Evolutionary conservation across 1,140 invertebrate genomes (phyloP).

Genomic region (Musca vetustissima): DNA sequence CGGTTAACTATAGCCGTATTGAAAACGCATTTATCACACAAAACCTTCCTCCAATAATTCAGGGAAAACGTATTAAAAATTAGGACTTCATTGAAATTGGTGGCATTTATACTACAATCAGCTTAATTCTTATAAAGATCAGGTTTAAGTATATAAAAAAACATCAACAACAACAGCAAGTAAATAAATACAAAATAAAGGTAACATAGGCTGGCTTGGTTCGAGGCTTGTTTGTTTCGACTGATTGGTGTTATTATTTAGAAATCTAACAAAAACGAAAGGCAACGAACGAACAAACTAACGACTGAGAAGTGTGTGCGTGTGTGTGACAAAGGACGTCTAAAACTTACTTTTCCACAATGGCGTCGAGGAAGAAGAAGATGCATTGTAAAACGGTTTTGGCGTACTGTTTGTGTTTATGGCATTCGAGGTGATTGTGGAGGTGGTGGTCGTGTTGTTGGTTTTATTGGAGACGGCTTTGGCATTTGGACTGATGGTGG

Average conservation of each 20-base stretch:
- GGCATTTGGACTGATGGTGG: slow-evolving; percentile 31
- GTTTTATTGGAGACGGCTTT: slow-evolving; percentile 22
- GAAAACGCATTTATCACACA: no score
- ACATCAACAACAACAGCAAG: slow-evolving; percentile 9
- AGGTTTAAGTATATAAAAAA: background rate
- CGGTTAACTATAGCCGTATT: no score
- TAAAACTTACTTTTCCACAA: slow-evolving; percentile 55
- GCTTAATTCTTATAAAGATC: background rate
- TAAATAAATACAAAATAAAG: slow-evolving; percentile 8
- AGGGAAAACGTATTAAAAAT: no score
- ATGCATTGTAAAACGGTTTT: slow-evolving; percentile 37
- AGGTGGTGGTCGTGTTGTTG: slow-evolving; percentile 33
- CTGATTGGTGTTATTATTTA: no score
- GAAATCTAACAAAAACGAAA: slow-evolving; percentile 17
- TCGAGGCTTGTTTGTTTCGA: no score
- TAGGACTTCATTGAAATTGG: background rate
- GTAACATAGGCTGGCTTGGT: no score
- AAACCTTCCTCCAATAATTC: no score
- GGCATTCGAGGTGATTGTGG: slow-evolving; percentile 24
- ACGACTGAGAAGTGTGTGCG: slow-evolving; percentile 32
- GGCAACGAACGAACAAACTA: slow-evolving; percentile 36
- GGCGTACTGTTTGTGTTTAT: slow-evolving; percentile 35
- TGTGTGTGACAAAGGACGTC: slow-evolving; percentile 2
- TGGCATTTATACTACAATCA: background rate
- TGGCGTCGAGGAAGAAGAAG: slow-evolving; percentile 44